Conservation (phyloP, 2,113 vertebrate species). For the Charadrius vociferus region DNA sequence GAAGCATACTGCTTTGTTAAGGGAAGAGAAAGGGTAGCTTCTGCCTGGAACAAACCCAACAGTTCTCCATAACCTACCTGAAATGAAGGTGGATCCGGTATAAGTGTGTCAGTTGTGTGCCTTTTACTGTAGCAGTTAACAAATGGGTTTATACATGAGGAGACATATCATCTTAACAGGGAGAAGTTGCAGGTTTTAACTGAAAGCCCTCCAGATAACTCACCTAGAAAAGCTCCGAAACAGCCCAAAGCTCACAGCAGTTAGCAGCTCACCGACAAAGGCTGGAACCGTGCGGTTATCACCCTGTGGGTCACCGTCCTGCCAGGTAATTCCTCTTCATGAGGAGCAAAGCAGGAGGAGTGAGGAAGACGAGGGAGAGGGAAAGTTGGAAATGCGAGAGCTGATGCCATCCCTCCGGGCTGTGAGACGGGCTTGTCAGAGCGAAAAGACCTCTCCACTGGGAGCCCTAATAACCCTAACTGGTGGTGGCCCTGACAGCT, state of each 20-base stretch:
- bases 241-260: background rate
- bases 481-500: background rate
- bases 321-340: background rate
- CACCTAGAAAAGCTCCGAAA: background rate
- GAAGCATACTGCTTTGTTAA: accelerated
- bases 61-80: background rate
- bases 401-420: background rate
- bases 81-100: background rate
- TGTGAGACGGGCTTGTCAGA: background rate
- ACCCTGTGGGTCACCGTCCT: background rate
- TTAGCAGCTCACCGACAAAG: background rate
- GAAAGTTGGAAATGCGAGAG: accelerated
- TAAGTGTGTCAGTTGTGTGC: background rate
- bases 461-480: background rate
- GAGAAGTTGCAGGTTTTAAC: background rate
- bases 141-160: background rate
- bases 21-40: background rate
- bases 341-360: background rate
- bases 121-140: background rate
- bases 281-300: background rate
- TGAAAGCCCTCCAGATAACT: background rate
- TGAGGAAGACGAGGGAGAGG: background rate
- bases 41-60: background rate
- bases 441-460: too few species aligned
- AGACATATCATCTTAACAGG: background rate